Base-by-base conservation (phyloP, 2,888 invertebrate species). In the Mesochorus sp. region DNA sequence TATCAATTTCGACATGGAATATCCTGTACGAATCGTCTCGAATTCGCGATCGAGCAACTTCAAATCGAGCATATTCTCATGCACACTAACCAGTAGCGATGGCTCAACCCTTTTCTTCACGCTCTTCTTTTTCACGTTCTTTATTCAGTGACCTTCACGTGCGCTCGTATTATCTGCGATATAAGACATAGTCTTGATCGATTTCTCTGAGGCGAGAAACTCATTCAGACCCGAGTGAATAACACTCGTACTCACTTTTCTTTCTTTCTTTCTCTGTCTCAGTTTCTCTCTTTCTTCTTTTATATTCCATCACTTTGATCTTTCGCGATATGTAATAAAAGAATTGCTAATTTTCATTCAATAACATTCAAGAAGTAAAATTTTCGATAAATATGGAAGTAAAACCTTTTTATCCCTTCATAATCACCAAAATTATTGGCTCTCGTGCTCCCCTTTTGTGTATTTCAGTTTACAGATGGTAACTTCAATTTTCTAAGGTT, bases 131-230 rank as follows among this genome's bases (percentile, higher is more conserved):
- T 64, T 14, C 24, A n/a, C 17, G 39, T 31, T 12, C 47, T 57
- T 72, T 55, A 21, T 42, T 47, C 37, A 34, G 8, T 28, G 24
- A 57, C 57, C 17, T 57, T 34, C 67, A 17, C 49, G 34, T 44
- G 26, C 34, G 37, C 64, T 42, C 21, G 37, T 42, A 66, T 76
- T 59, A 51, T 76, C 53, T 44, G 68, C 57, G 55, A 68, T 68
- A 44, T 26, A 37, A 39, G 24, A 17, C 62, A 37, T n/a, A 42
- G 68, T 67, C 44, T 55, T 51, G 66, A 67, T 67, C 76, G 66
- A 67, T 76, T 67, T 61, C 53, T 47, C 44, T 14, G 51, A 64
- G 70, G 57, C 49, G 47, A 64, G 72, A 66, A 19, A 55, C 39
- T 59, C 70, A 37, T 59, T 37, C 64, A 44, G 53, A 62, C 14